phyloP scores from a whole-genome alignment of 2,888 invertebrate species.

The Cerastis rubricosa region DNA sequence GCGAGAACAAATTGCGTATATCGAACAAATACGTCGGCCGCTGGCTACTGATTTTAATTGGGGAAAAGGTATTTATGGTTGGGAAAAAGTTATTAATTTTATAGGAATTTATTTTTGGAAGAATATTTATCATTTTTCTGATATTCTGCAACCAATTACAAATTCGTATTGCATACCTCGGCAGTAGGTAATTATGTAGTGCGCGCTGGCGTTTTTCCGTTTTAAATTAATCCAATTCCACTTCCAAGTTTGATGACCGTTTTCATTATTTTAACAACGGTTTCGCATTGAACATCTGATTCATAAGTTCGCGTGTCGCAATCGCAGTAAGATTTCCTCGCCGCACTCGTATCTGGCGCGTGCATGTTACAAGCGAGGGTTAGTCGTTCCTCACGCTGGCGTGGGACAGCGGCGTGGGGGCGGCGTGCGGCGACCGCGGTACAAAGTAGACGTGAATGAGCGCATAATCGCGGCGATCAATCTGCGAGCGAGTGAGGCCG shows the following conservation, averaged over 20 bases:
- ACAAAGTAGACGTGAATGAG: slow-evolving; percentile 68
- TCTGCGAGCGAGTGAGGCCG: slow-evolving; percentile 57
- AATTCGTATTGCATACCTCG: slow-evolving; percentile 4
- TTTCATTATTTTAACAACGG: background rate
- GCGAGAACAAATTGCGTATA: slow-evolving; percentile 40
- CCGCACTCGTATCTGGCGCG: slow-evolving; percentile 9
- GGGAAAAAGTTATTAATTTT: slow-evolving; percentile 27
- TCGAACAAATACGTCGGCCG: slow-evolving; percentile 17
- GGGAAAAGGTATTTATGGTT: slow-evolving; percentile 30
- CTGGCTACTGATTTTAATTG: slow-evolving; percentile 51
- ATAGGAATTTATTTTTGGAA: slow-evolving; percentile 19
- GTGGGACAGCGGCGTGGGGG: background rate
- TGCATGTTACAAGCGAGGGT: slow-evolving; percentile 10
- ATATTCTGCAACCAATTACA: slow-evolving; percentile 16
- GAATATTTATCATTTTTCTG: slow-evolving; percentile 13
- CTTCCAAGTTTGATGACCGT: background rate
- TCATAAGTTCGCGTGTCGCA: slow-evolving; percentile 34
- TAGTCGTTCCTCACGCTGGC: background rate
- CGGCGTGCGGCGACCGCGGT: slow-evolving; percentile 19
- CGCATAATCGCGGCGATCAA: slow-evolving; percentile 54
- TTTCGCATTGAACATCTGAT: background rate
- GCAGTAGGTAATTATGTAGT: background rate
- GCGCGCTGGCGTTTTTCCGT: background rate
- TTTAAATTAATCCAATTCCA: slow-evolving; percentile 5
- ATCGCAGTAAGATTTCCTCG: slow-evolving; percentile 15